A percentile compares a stretch with the other conserved stretches of the same genome.
phyloP scores from a whole-genome alignment of 2,113 vertebrate genomes.

The Clarias macrocephalus region DNA sequence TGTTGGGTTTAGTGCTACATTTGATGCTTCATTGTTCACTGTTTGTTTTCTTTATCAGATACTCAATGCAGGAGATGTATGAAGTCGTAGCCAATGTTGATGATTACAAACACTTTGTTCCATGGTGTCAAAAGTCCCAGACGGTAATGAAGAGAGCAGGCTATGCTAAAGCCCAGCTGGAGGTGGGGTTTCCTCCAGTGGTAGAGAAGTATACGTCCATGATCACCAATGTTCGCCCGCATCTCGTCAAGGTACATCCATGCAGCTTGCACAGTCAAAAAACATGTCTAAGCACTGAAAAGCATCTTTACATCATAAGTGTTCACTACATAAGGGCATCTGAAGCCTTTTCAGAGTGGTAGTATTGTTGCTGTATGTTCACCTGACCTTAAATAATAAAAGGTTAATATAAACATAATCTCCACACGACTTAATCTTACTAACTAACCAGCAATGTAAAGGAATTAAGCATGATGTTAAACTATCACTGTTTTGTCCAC shows the following conservation, averaged over 20 bases:
- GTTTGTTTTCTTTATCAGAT: constrained; percentile 66
- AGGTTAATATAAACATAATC: neutral
- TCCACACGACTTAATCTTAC: neutral
- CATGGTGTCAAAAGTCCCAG: constrained; percentile 92
- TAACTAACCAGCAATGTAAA: neutral
- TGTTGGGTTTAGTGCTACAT: neutral
- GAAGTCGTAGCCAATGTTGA: constrained; percentile 91
- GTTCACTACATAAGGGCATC: neutral
- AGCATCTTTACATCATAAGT: neutral
- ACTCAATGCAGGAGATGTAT: constrained; percentile 95
- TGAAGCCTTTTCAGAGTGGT: neutral
- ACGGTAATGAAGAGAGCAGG: constrained; percentile 83
- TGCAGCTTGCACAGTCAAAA: neutral
- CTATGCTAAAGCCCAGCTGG: constrained; percentile 86
- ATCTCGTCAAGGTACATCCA: constrained; percentile 88
- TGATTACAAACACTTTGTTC: constrained; percentile 91
- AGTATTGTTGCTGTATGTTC: neutral
- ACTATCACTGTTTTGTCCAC: neutral
- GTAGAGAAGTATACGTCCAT: constrained; percentile 91
- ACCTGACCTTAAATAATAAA: neutral
- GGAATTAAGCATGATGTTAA: too few relatives aligned
- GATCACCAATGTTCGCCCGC: constrained; percentile 87
- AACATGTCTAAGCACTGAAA: neutral
- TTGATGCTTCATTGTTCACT: neutral
- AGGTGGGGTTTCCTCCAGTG: constrained; percentile 90